These are phyloP conservation scores for Scomber japonicus DNA, from an alignment of 2,113 vertebrate genomes.

Conservation along the genomic window DNA sequence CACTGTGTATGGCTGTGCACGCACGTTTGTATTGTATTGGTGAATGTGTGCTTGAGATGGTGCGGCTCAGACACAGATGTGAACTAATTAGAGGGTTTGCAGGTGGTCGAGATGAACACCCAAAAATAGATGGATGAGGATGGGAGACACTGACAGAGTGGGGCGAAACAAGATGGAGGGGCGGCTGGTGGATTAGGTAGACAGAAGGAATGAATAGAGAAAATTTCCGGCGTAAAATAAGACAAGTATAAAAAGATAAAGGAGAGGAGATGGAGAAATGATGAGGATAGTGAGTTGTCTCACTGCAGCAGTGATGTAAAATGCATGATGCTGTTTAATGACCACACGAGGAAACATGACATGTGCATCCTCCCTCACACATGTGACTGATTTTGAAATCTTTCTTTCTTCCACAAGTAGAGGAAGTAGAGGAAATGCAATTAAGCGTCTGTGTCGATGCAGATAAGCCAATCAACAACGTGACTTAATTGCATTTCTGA, in stretches of 20 bases:
- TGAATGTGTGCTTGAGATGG: slow-evolving; percentile 59
- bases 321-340: slow-evolving; percentile 45
- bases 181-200: slow-evolving; percentile 19
- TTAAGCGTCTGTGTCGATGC: background rate
- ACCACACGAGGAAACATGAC: slow-evolving; percentile 20
- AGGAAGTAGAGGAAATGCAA: slow-evolving; percentile 37
- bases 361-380: background rate
- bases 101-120: slow-evolving; percentile 82
- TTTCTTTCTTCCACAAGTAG: slow-evolving; percentile 17
- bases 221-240: slow-evolving; percentile 39
- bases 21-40: slow-evolving; percentile 41
- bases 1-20: background rate
- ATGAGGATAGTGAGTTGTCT: slow-evolving; percentile 44
- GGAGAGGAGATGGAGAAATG: slow-evolving; percentile 12
- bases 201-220: slow-evolving; percentile 17
- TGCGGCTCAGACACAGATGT: slow-evolving; percentile 81
- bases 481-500: slow-evolving; percentile 44
- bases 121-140: slow-evolving; percentile 80
- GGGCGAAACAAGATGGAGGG: slow-evolving; percentile 29
- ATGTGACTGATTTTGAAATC: background rate
- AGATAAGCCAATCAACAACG: slow-evolving; percentile 29
- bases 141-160: slow-evolving; percentile 51
- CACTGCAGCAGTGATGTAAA: slow-evolving; percentile 20
- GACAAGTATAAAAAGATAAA: slow-evolving; percentile 23
- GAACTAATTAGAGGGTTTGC: slow-evolving; percentile 85